Percentiles rank a stretch among this genome's conserved stretches.
phyloP scores from a whole-genome alignment of 2,888 invertebrate species.

The Reticulitermes lucifugus region DNA sequence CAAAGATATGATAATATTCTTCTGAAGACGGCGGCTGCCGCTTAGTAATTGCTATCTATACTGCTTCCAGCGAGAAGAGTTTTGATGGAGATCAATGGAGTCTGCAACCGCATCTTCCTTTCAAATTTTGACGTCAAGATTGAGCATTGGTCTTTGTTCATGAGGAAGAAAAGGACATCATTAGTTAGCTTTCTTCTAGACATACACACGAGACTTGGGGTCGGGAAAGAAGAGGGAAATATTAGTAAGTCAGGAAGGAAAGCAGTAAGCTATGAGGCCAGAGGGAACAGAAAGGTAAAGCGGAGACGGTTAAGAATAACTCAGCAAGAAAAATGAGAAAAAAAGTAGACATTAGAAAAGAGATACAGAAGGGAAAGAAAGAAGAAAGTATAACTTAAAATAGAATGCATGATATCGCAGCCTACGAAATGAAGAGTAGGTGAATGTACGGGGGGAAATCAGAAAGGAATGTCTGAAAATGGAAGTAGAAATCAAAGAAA shows the following conservation, averaged over 20 bases:
- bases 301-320: conserved; percentile 14
- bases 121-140: conserved; percentile 40
- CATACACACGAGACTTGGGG: background rate
- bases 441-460: background rate
- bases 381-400: background rate
- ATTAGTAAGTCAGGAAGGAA: background rate
- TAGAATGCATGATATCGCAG: background rate
- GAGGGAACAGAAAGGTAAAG: background rate
- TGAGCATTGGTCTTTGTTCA: conserved; percentile 23
- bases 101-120: conserved; percentile 42
- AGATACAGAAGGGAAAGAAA: background rate
- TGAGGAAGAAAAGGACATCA: conserved; percentile 22
- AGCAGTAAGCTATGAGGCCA: conserved; percentile 7
- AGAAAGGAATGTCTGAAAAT: background rate
- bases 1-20: background rate
- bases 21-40: background rate
- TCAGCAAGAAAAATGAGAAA: background rate
- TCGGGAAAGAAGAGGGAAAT: background rate
- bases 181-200: conserved; percentile 25
- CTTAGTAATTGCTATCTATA: conserved; percentile 3
- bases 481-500: background rate
- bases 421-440: background rate
- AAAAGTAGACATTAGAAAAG: background rate
- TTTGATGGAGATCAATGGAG: conserved; percentile 43
- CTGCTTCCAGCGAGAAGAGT: background rate